Evolutionary conservation across 2,113 vertebrate genomes (phyloP), one percentile per base, ranked within the genome.

Genomic region (Alexandromys fortis): DNA sequence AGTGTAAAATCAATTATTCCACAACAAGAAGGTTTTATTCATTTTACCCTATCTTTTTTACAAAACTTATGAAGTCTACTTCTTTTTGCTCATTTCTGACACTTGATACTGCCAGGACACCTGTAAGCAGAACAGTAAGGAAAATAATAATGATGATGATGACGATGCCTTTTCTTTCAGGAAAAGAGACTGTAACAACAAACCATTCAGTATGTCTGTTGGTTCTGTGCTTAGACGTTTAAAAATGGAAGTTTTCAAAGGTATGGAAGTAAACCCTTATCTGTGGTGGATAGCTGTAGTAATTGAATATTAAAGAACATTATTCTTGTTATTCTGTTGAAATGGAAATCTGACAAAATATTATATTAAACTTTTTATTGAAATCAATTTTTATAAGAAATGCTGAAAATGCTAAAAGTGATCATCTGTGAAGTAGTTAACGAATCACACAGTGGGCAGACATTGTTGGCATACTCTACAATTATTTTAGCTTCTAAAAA

Each of bases 331-430:
- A 61, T 70, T 89, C 26, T 81, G 38, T 91, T 78, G 21, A 91
- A 91, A 89, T 78, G 95, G 38, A 77, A 33, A 77, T 96, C 92
- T 94, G 94, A 87, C 49, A 89, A 91, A 58, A 58, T 58, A 19
- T 13, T 30, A 86, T 58, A 67, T 92, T 91, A 79, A 89, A 47
- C 35, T 58, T 61, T 95, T 93, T 42, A 47, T 89, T 86, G 38
- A 35, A 81, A 65, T 47, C 16, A 96, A 70, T 35, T 4, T 24
- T 77, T 82, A 4, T 28, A 88, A 78, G 52, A 63, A 87, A 92
- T 75, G 17, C 45, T 75, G 70, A 42, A 47, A 28, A 63, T 67
- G 90, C 61, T 33, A 75, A 17, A 13, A 79, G 5, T 93, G 49
- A 42, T 70, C 49, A 65, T 38, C 35, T 85, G 42, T 68, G 19